Percentiles rank a stretch among this genome's conserved stretches.
phyloP scores from a whole-genome alignment of 2,113 vertebrate genomes.

The Ranitomeya variabilis region DNA sequence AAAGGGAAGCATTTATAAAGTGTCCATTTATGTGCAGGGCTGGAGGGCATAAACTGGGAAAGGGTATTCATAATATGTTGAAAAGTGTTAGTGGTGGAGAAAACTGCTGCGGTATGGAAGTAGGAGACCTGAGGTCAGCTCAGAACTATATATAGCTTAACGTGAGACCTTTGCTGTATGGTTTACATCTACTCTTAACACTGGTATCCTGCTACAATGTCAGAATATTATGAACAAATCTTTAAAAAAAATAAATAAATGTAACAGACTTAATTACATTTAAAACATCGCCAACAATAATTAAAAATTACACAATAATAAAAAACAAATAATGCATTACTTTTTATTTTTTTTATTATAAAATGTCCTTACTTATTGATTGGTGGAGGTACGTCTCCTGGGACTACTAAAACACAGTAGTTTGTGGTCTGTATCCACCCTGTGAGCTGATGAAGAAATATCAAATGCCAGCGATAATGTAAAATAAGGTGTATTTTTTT shows the following conservation, averaged over 20 bases:
- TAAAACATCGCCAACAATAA: background rate
- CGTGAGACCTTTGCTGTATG: background rate
- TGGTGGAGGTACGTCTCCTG: too few species aligned
- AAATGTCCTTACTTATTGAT: too few species aligned
- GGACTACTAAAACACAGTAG: too few species aligned
- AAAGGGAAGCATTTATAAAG: constrained; percentile 19
- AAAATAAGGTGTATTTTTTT: too few species aligned
- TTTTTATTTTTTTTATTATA: background rate
- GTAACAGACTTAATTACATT: background rate
- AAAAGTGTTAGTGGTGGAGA: constrained; percentile 22
- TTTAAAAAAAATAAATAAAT: background rate
- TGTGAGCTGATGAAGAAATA: too few species aligned
- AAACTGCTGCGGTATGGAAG: background rate
- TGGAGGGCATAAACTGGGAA: constrained; percentile 16
- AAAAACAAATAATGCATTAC: background rate
- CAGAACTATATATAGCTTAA: constrained; percentile 28
- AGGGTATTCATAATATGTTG: background rate
- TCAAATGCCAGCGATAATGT: too few species aligned
- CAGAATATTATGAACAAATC: background rate
- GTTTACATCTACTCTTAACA: background rate
- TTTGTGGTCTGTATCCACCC: too few species aligned
- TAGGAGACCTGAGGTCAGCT: constrained; percentile 18
- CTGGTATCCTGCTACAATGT: background rate
- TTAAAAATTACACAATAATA: too few species aligned
- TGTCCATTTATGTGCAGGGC: constrained; percentile 17